Percentiles rank a stretch among this genome's conserved stretches.
Conservation (phyloP, 2,797 vertebrate species). For the Thaleichthys pacificus region DNA sequence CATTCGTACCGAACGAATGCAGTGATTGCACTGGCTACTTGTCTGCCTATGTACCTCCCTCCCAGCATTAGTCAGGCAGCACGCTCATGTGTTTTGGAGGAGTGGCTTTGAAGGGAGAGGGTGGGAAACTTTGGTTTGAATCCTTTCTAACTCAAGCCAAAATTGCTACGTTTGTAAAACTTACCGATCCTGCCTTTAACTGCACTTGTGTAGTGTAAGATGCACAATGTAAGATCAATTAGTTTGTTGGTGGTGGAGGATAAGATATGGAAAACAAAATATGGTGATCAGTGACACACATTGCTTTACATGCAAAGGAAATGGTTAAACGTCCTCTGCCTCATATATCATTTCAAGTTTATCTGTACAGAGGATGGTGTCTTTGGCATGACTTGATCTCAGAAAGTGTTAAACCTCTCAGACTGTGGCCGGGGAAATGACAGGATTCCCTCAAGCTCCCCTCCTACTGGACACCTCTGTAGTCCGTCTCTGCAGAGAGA, state of each 20-base stretch:
- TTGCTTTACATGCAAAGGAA: background rate
- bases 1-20: background rate
- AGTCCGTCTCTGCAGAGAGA: conserved; percentile 76
- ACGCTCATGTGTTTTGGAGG: too few relatives aligned
- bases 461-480: conserved; percentile 85
- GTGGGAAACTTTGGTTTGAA: too few relatives aligned
- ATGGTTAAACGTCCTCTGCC: background rate
- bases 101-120: too few relatives aligned
- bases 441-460: conserved; percentile 82
- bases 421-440: conserved; percentile 76
- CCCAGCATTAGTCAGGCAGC: too few relatives aligned
- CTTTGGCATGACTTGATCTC: conserved; percentile 70
- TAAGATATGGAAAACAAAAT: background rate
- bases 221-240: background rate
- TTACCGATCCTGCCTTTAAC: too few relatives aligned
- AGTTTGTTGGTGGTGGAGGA: background rate
- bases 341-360: conserved; percentile 1
- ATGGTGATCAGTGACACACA: too few relatives aligned
- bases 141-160: too few relatives aligned
- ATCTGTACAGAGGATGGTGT: conserved; percentile 58
- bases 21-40: too few relatives aligned
- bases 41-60: too few relatives aligned
- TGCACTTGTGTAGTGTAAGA: too few relatives aligned
- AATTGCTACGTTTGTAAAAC: too few relatives aligned
- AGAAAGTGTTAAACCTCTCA: conserved; percentile 81